Conservation (phyloP, 2,113 vertebrate species). For the Pelobates fuscus region DNA sequence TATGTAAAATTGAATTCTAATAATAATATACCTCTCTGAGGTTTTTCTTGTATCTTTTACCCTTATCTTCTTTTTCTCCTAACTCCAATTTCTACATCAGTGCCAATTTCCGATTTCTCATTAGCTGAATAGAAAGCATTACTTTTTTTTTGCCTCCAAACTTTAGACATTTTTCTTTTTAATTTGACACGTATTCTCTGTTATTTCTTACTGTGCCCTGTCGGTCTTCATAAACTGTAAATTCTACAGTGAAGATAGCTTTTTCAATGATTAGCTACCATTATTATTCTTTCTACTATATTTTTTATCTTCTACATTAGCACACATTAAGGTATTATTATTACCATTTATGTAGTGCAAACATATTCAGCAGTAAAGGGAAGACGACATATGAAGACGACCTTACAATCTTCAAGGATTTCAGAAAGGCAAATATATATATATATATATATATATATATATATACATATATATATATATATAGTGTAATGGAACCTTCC, state of each 20-base stretch:
- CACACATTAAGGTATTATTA: no score
- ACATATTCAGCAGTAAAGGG: no score
- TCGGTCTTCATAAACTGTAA: neutral
- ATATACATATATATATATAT: no score
- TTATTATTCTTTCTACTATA: neutral
- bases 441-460: no score
- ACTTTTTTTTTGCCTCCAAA: neutral
- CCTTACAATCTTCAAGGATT: conserved; percentile 14
- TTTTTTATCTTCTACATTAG: neutral
- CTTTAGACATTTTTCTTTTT: neutral
- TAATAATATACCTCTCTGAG: neutral
- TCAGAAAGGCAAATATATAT: no score
- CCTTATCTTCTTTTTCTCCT: neutral
- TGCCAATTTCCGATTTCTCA: neutral
- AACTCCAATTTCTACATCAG: neutral
- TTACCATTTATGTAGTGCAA: no score
- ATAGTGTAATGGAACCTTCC: no score
- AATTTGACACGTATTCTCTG: neutral
- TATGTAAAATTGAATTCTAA: neutral
- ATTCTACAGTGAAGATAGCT: neutral
- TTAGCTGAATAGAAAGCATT: neutral
- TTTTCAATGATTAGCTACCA: neutral
- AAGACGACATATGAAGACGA: no score
- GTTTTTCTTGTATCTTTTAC: neutral
- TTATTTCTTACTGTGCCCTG: neutral